A percentile compares a stretch with the other conserved stretches of the same genome.
Evolutionary conservation across 2,797 vertebrate species (phyloP).

Genomic region (Harpagifer antarcticus): DNA sequence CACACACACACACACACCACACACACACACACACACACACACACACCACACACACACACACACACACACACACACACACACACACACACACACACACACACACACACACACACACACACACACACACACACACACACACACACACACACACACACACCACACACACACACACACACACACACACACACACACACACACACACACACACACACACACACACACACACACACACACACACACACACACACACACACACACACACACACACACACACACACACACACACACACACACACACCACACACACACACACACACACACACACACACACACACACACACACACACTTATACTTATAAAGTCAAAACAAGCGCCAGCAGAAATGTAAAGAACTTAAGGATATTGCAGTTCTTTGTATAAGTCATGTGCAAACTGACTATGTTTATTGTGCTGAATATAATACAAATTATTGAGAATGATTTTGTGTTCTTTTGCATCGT

Average conservation of each 20-base stretch:
- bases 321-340: background rate
- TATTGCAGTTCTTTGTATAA: background rate
- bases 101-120: background rate
- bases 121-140: background rate
- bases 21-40: constrained; percentile 3
- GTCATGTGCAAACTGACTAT: background rate
- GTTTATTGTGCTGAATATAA: constrained; percentile 33
- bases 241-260: background rate
- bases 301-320: background rate
- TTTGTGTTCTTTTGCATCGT: constrained; percentile 1
- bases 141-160: background rate
- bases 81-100: background rate
- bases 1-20: background rate
- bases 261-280: constrained; percentile 12
- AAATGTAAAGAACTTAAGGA: constrained; percentile 1
- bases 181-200: background rate
- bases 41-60: constrained; percentile 6
- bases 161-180: constrained; percentile 10
- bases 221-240: background rate
- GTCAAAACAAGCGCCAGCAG: constrained; percentile 12
- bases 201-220: background rate
- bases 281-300: background rate
- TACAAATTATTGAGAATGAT: constrained; percentile 43
- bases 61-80: too few relatives aligned
- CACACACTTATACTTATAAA: background rate